A percentile compares a stretch with the other conserved stretches of the same genome.
Evolutionary conservation across 1,140 invertebrate species (phyloP).

Genomic region (Sminthurides bifidus): DNA sequence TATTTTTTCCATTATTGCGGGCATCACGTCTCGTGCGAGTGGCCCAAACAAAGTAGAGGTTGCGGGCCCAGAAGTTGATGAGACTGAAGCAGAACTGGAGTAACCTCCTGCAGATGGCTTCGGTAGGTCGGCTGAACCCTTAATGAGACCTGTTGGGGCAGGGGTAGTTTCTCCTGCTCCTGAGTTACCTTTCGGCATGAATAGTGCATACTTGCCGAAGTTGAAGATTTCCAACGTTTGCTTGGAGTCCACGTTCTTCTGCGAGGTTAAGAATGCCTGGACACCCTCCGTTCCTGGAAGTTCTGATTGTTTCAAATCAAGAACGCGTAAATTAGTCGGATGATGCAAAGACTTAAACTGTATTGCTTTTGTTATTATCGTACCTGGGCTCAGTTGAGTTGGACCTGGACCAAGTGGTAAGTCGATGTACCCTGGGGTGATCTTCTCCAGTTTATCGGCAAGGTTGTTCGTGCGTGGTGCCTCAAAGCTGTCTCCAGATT

Average conservation of each 20-base stretch:
- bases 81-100: conserved; percentile 4
- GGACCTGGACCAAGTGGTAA: background rate
- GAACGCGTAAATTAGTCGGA: background rate
- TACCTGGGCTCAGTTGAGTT: conserved; percentile 2
- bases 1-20: background rate
- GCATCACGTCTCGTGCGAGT: background rate
- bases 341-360: background rate
- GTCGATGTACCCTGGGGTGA: conserved; percentile 7
- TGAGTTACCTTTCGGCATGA: background rate
- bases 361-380: background rate
- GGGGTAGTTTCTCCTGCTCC: no score
- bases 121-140: background rate
- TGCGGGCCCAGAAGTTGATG: background rate
- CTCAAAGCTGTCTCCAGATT: no score
- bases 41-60: background rate
- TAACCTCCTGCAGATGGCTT: background rate
- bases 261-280: conserved; percentile 6
- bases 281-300: conserved; percentile 9
- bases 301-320: background rate
- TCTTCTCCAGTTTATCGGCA: background rate
- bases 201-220: conserved; percentile 8
- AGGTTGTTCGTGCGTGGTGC: no score
- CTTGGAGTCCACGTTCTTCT: conserved; percentile 8
- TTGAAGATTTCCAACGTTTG: conserved; percentile 9
- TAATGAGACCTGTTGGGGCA: background rate